Conservation (phyloP, 1,140 invertebrate species). For the Apis laboriosa region DNA sequence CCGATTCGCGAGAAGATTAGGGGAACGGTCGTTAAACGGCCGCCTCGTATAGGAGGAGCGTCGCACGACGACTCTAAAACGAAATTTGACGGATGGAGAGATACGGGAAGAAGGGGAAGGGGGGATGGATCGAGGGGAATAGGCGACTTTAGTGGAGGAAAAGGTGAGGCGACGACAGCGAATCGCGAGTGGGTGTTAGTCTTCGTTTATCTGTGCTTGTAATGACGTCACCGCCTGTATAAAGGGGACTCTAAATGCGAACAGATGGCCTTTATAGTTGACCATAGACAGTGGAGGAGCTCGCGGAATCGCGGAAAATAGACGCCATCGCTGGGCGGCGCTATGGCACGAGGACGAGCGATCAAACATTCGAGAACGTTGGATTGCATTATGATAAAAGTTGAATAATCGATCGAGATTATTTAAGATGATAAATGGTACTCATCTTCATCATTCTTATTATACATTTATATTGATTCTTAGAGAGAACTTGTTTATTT, state of each 20-base stretch:
- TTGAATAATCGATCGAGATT: too few relatives aligned
- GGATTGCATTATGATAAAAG: too few relatives aligned
- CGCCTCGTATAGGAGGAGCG: constrained; percentile 35
- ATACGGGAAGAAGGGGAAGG: not conserved
- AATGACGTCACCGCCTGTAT: constrained; percentile 68
- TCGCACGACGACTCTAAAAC: not conserved
- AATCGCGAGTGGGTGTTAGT: constrained; percentile 61
- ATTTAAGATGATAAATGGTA: too few relatives aligned
- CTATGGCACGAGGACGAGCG: not conserved
- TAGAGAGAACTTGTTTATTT: too few relatives aligned
- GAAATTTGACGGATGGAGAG: constrained; percentile 32
- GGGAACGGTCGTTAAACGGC: constrained; percentile 57
- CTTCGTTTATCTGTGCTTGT: constrained; percentile 64
- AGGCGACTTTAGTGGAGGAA: constrained; percentile 9
- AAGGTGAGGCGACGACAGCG: constrained; percentile 46
- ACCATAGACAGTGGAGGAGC: constrained; percentile 50
- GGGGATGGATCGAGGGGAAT: not conserved
- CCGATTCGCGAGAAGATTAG: constrained; percentile 50
- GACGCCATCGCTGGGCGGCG: constrained; percentile 36
- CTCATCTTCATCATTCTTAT: too few relatives aligned
- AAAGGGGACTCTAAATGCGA: constrained; percentile 71
- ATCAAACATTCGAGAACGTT: not conserved
- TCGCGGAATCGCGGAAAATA: constrained; percentile 59
- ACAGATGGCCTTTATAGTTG: constrained; percentile 74
- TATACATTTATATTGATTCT: too few relatives aligned